phyloP scores from a whole-genome alignment of 2,113 vertebrate genomes.

The Sebastes schlegelii region DNA sequence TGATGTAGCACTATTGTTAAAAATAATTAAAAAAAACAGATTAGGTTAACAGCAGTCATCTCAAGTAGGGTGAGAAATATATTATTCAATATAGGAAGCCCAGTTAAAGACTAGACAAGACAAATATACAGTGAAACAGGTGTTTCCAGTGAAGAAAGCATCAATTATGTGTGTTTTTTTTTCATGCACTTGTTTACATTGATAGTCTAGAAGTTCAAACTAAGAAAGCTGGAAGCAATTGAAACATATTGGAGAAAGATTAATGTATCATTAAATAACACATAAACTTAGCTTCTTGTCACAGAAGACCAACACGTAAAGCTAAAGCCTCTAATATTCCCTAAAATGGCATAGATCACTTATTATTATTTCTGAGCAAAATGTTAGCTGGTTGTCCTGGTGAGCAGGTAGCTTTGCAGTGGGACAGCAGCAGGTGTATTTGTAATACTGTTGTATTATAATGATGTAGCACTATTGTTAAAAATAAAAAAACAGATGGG shows the following conservation, averaged over 20 bases:
- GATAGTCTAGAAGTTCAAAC: not conserved
- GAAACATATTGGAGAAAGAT: not conserved
- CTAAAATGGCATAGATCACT: slow-evolving; percentile 70
- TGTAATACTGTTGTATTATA: not conserved
- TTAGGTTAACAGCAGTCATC: not conserved
- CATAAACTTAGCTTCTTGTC: slow-evolving; percentile 4
- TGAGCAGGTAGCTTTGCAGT: slow-evolving; percentile 21
- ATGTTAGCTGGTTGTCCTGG: slow-evolving; percentile 3
- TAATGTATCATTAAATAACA: not conserved
- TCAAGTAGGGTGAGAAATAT: not conserved
- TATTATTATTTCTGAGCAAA: slow-evolving; percentile 28
- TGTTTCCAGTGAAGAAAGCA: not conserved
- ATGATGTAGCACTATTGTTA: slow-evolving; percentile 5
- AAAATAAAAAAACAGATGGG: not conserved
- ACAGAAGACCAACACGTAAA: slow-evolving; percentile 52
- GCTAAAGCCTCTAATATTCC: slow-evolving; percentile 42
- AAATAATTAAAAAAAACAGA: not conserved
- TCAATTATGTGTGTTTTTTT: not conserved
- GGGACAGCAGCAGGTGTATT: slow-evolving; percentile 41
- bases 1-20: too few relatives aligned
- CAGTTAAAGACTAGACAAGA: not conserved
- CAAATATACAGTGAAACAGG: not conserved
- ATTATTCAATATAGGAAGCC: not conserved
- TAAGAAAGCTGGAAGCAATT: not conserved
- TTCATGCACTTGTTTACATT: not conserved